Conservation (phyloP, 30 jellyfish, hydroid and myxozoan genomes). For the Hydractinia symbiolongicarpus region DNA sequence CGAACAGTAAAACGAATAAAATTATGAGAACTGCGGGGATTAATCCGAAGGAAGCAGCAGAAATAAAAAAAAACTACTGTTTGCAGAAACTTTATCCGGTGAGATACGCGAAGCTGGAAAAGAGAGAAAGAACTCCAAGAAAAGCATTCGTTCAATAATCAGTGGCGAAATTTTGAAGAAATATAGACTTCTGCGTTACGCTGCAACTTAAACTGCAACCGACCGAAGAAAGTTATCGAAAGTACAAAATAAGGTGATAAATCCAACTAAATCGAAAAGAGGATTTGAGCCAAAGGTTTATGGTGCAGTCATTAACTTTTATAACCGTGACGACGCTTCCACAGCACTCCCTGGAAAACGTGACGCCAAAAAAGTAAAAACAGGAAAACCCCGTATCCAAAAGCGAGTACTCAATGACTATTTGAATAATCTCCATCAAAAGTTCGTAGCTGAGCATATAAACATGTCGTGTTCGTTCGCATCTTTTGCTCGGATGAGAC, state of each 20-base stretch:
- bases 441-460: neutral
- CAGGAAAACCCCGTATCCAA: no score
- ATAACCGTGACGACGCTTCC: conserved; percentile 9
- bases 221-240: conserved; percentile 14
- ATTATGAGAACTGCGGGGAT: no score
- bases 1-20: neutral
- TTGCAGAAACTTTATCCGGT: neutral
- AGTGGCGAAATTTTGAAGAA: neutral
- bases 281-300: conserved; percentile 5
- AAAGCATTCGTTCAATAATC: neutral
- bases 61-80: neutral
- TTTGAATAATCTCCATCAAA: neutral
- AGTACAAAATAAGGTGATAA: neutral
- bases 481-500: conserved; percentile 1
- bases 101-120: neutral
- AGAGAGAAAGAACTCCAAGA: neutral
- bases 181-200: no score
- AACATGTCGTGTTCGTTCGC: neutral
- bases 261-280: neutral
- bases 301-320: neutral
- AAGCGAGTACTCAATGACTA: neutral
- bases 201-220: neutral
- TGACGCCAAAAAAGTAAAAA: neutral
- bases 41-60: no score
- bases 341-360: conserved; percentile 12